Conservation (phyloP, 2,888 invertebrate genomes). For the Tolmerus cingulatus region DNA sequence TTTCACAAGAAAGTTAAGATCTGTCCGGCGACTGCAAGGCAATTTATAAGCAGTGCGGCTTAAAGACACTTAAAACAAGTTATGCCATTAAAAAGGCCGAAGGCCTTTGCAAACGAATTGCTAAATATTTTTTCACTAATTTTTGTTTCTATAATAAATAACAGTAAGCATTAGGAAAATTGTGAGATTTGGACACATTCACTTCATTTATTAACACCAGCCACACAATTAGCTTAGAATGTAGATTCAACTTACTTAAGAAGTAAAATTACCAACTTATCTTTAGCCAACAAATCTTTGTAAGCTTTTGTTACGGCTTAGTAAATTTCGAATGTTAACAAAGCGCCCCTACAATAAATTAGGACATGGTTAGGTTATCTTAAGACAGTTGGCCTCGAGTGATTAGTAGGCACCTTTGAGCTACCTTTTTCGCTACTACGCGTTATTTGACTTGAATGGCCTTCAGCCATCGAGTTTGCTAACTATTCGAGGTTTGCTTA, state of each 20-base stretch:
- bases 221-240: background rate
- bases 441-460: background rate
- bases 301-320: background rate
- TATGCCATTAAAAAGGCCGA: background rate
- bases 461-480: background rate
- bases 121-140: background rate
- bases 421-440: background rate
- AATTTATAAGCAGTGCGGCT: background rate
- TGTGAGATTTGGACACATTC: background rate
- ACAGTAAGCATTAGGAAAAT: background rate
- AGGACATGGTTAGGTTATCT: background rate
- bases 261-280: background rate
- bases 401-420: background rate
- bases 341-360: background rate
- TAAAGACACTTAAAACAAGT: background rate
- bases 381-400: background rate
- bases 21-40: background rate
- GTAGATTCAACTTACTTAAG: background rate
- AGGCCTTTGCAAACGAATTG: background rate
- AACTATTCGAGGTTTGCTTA: background rate
- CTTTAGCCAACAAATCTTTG: background rate
- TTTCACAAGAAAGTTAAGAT: background rate
- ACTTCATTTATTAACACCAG: constrained; percentile 13
- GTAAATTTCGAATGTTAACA: background rate
- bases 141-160: constrained; percentile 2